These are phyloP conservation scores for Himalopsyche kuldschensis DNA, from an alignment of 2,888 invertebrate species.

Conservation along the genomic window DNA sequence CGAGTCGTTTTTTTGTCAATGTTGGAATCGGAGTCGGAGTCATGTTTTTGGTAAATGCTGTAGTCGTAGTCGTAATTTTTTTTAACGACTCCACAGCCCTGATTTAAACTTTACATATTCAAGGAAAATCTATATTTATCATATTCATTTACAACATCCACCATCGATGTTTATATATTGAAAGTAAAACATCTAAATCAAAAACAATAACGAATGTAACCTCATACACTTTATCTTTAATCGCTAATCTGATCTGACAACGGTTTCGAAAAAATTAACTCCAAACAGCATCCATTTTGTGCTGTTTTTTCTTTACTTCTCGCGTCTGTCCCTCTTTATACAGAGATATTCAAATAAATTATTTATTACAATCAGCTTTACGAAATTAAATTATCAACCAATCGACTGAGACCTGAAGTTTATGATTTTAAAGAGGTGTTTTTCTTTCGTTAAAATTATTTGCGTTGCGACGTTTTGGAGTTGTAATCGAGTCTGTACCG, in stretches of 20 bases:
- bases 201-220: too few relatives aligned
- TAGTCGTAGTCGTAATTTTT: too few relatives aligned
- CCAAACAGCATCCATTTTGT: neutral
- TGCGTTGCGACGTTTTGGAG: neutral
- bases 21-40: too few relatives aligned
- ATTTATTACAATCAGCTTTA: neutral
- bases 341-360: neutral
- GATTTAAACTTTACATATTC: too few relatives aligned
- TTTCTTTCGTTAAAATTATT: neutral
- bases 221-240: neutral
- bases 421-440: neutral
- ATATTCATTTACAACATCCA: too few relatives aligned
- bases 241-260: neutral
- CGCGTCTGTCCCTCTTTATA: neutral
- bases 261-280: neutral
- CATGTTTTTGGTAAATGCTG: too few relatives aligned
- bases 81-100: too few relatives aligned
- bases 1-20: too few relatives aligned
- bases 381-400: neutral
- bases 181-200: too few relatives aligned
- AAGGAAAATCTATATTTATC: too few relatives aligned
- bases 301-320: neutral
- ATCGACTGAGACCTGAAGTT: neutral
- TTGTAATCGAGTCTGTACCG: neutral
- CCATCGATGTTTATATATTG: too few relatives aligned